A percentile compares a stretch with the other conserved stretches of the same genome.
Evolutionary conservation across 2,113 vertebrate genomes (phyloP).

Genomic region (Cairina moschata): DNA sequence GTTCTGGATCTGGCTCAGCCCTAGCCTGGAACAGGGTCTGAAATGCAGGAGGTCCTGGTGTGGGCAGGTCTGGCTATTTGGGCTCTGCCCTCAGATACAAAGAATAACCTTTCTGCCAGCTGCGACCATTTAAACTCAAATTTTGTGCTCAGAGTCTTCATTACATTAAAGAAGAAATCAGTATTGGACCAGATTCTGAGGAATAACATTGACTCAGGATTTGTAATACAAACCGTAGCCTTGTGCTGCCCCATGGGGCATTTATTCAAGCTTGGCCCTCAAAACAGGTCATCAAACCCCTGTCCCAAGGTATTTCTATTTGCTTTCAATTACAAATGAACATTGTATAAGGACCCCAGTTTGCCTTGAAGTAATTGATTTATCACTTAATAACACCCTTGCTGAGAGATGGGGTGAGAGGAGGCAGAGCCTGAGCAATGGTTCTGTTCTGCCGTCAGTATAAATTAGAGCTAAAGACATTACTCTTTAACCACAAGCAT

Average conservation of each 20-base stretch:
- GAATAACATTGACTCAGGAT: neutral
- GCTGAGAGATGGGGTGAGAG: conserved; percentile 16
- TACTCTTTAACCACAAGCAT: conserved; percentile 38
- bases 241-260: neutral
- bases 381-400: conserved; percentile 55
- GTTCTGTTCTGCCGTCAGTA: conserved; percentile 45
- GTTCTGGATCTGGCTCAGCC: neutral
- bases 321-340: conserved; percentile 54
- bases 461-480: conserved; percentile 64
- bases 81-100: neutral
- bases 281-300: conserved; percentile 1
- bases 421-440: conserved; percentile 28
- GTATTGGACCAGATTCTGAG: neutral
- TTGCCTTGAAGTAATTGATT: conserved; percentile 61
- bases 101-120: neutral
- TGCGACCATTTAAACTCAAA: neutral
- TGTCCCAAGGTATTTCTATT: neutral
- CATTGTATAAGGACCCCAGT: neutral
- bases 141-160: neutral
- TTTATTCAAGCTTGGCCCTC: conserved; percentile 16
- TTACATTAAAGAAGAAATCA: neutral
- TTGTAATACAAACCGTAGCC: neutral
- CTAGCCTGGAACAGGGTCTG: neutral
- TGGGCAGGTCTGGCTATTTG: neutral
- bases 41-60: neutral